Conservation (phyloP, 2,797 vertebrate genomes). For the Nannoperca obscura region DNA sequence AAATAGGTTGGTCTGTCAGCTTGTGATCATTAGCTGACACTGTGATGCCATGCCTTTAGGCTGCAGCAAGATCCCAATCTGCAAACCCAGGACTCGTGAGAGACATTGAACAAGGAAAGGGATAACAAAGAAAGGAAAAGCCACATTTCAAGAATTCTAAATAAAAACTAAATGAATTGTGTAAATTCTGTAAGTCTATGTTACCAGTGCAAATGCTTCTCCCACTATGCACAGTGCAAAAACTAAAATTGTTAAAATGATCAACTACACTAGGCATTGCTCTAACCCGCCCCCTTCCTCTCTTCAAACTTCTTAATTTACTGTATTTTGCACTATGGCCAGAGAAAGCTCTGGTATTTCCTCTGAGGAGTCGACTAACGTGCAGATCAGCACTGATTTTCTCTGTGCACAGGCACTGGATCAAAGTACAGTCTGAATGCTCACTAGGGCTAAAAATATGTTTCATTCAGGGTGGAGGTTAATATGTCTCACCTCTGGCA, state of each 20-base stretch:
- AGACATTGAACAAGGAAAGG: neutral
- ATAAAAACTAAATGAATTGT: neutral
- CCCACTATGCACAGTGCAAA: neutral
- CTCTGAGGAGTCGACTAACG: slow-evolving; percentile 75
- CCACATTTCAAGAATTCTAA: slow-evolving; percentile 8
- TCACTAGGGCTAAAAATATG: slow-evolving; percentile 74
- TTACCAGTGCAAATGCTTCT: neutral
- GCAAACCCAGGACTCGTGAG: neutral
- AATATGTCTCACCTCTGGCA: slow-evolving; percentile 68
- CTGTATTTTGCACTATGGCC: slow-evolving; percentile 66
- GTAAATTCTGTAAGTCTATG: neutral
- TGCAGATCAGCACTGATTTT: slow-evolving; percentile 77
- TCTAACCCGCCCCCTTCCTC: neutral
- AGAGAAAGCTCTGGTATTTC: slow-evolving; percentile 79
- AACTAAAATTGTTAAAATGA: too few relatives aligned
- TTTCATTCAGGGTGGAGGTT: slow-evolving; percentile 67
- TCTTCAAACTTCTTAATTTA: slow-evolving; percentile 12
- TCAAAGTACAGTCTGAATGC: slow-evolving; percentile 58
- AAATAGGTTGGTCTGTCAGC: slow-evolving; percentile 15
- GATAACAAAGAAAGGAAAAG: slow-evolving; percentile 1
- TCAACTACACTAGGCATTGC: neutral
- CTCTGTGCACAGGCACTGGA: slow-evolving; percentile 37
- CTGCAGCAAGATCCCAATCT: slow-evolving; percentile 1
- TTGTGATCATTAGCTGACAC: slow-evolving; percentile 17
- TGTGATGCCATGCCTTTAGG: neutral